These are phyloP conservation scores for Caenorhabditis sp. DNA, from an alignment of 2,888 invertebrate species.

Conservation along the genomic window DNA sequence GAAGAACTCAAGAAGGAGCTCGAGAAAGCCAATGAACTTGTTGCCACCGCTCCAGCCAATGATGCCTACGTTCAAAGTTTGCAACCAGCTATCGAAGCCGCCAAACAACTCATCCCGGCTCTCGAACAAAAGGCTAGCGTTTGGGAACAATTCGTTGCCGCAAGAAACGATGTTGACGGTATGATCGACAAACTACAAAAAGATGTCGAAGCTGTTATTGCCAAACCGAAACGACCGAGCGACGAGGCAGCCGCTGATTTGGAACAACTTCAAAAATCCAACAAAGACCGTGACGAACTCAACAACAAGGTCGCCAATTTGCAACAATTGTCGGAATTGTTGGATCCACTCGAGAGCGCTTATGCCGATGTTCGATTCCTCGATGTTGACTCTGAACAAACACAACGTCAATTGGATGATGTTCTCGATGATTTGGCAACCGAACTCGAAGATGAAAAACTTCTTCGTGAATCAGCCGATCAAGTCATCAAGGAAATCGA, in stretches of 20 bases:
- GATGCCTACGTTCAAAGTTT: slow-evolving; percentile 8
- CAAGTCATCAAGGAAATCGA: slow-evolving; percentile 39
- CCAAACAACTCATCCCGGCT: slow-evolving; percentile 5
- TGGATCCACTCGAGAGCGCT: slow-evolving; percentile 54
- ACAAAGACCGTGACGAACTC: slow-evolving; percentile 18
- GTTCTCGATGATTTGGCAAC: slow-evolving; percentile 30
- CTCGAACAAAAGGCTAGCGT: slow-evolving; percentile 5
- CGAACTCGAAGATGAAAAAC: slow-evolving; percentile 39
- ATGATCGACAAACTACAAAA: slow-evolving; percentile 11
- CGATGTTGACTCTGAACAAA: slow-evolving; percentile 55
- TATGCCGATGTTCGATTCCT: slow-evolving; percentile 58
- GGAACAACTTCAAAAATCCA: slow-evolving; percentile 9
- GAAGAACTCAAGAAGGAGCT: slow-evolving; percentile 26
- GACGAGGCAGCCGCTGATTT: slow-evolving; percentile 29
- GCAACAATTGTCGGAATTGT: slow-evolving; percentile 46
- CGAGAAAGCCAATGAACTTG: slow-evolving; percentile 18
- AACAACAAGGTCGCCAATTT: slow-evolving; percentile 26
- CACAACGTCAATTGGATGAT: slow-evolving; percentile 48
- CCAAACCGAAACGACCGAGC: slow-evolving; percentile 8
- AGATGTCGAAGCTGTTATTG: slow-evolving; percentile 5
- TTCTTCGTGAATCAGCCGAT: slow-evolving; percentile 35
- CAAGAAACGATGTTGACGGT: slow-evolving; percentile 12
- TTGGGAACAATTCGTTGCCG: slow-evolving; percentile 18
- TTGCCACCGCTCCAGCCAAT: slow-evolving; percentile 2
- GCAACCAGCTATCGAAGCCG: slow-evolving; percentile 5